These are phyloP conservation scores for Microcebus murinus DNA, from an alignment of 2,113 vertebrate species.

Conservation along the genomic window DNA sequence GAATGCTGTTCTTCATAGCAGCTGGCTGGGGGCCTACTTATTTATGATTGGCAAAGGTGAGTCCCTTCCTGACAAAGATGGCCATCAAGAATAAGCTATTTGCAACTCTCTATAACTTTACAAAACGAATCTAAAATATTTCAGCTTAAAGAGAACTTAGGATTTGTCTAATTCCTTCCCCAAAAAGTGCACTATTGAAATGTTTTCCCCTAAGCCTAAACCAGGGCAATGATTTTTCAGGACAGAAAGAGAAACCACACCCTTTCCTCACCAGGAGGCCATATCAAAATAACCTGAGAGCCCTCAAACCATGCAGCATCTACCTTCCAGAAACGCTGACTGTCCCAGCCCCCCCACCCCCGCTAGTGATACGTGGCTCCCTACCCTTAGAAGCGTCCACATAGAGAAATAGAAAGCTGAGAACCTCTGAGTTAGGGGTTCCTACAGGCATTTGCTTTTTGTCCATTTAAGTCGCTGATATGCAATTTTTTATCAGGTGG, in stretches of 20 bases:
- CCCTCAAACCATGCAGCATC: neutral
- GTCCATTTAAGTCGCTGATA: slow-evolving; percentile 62
- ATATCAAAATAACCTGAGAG: neutral
- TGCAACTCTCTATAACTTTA: neutral
- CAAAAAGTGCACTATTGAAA: neutral
- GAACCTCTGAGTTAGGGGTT: neutral
- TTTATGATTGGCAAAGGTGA: neutral
- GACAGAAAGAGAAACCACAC: neutral
- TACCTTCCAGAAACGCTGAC: neutral
- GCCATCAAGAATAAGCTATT: neutral
- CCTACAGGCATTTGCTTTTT: slow-evolving; percentile 26
- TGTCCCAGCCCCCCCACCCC: neutral
- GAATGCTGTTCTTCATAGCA: neutral
- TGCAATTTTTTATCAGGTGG: slow-evolving; percentile 81
- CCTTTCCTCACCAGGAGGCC: neutral
- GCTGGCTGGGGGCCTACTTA: neutral
- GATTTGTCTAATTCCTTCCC: neutral
- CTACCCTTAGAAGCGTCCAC: neutral
- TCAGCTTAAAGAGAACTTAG: neutral
- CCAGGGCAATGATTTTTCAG: neutral
- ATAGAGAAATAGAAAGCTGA: neutral
- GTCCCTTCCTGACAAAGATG: neutral
- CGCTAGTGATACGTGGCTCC: neutral
- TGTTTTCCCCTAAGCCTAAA: neutral
- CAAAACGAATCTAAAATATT: neutral